Base-by-base conservation (phyloP, 2,797 vertebrate species). In the Pogoniulus pusillus region DNA sequence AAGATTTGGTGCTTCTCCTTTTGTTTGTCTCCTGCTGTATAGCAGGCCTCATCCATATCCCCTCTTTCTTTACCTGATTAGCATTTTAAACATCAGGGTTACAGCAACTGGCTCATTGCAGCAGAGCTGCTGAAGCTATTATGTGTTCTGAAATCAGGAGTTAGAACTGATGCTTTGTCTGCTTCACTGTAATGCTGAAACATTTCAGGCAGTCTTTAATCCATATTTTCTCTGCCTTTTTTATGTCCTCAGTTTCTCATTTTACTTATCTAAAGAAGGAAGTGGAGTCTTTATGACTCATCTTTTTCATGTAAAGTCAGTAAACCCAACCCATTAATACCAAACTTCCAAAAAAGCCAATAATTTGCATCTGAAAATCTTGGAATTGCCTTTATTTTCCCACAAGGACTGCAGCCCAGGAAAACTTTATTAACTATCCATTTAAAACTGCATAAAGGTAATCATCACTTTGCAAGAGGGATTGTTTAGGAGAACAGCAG, bases 331-430 rank as follows among this genome's bases (percentile, higher is more conserved):
- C 84, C 70, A 69, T 85, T 83, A 88, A 88, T 69, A 59, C 30
- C 81, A 37, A 77, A 72, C 55, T 93, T 95, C 70, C 79, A 70
- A 86, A 12, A 75, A 73, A 87, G 59, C 51, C 85, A 87, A 74
- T 87, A 79, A 32, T 94, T 92, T 54, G 34, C 39, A 55, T 76
- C 72, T 93, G 88, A 73, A 89, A 89, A 80, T 60, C 45, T 66
- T 1, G 0, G 63, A 86, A 78, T 75, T 51, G 60, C 60, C 57
- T 47, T 17, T 30, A 51, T 88, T 88, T 94, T 94, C 59, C 83
- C 73, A 51, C 81, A 51, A 55, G 76, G 63, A 87, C 54, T 85
- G 65, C 54, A 41, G 63, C 60, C 53, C 64, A 77, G 68, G 64
- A 91, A 91, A 69, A 81, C 16, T 87, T 83, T 83, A 64, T 93